These are phyloP conservation scores for Brachyptera risi DNA, from an alignment of 2,888 invertebrate species.

Conservation along the genomic window DNA sequence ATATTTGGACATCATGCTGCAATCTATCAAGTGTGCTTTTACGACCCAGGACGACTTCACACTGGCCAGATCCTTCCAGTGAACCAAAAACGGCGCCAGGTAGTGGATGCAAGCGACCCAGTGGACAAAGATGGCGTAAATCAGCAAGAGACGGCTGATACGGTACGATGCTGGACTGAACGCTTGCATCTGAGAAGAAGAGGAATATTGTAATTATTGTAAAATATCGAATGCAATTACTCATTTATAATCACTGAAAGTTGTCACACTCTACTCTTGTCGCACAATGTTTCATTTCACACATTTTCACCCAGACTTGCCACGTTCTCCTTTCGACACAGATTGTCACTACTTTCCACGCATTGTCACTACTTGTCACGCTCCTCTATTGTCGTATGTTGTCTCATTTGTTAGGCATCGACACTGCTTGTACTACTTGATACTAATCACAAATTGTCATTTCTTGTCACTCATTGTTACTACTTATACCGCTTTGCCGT, in stretches of 20 bases:
- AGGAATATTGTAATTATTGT: not conserved
- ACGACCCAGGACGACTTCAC: not conserved
- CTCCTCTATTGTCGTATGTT: no score
- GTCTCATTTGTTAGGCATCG: no score
- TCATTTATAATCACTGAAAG: not conserved
- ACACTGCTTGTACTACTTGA: no score
- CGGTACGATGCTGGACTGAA: not conserved
- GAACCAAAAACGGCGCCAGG: not conserved
- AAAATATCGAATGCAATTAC: not conserved
- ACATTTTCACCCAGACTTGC: no score
- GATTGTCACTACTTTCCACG: no score
- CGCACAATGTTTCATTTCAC: not conserved
- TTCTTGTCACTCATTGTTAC: no score
- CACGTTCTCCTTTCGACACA: no score
- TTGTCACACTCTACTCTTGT: not conserved
- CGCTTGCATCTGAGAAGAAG: not conserved
- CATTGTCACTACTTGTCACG: no score
- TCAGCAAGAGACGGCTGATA: not conserved
- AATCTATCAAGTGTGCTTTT: not conserved
- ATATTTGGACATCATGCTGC: not conserved
- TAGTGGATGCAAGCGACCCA: not conserved
- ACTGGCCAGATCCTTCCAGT: not conserved
- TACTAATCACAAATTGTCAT: no score
- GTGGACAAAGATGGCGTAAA: not conserved
- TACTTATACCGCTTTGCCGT: no score